phyloP scores from a whole-genome alignment of 2,888 invertebrate genomes.

The Proisotoma minuta region DNA sequence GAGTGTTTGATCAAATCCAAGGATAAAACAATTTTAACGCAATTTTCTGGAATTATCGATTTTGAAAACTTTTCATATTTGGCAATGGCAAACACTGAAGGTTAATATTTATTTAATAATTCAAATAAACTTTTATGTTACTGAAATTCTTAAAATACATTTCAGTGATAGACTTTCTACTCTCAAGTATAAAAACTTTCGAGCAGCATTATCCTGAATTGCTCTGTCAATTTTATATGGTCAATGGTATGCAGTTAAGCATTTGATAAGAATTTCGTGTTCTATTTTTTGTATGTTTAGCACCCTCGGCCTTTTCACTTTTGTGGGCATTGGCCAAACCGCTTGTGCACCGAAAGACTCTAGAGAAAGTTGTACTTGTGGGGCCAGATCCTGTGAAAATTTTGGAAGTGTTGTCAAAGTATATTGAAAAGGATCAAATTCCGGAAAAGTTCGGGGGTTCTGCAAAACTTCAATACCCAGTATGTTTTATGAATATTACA shows the following conservation, averaged over 20 bases:
- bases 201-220: not conserved
- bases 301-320: not conserved
- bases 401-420: not conserved
- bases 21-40: not conserved
- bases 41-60: not conserved
- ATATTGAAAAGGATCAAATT: not conserved
- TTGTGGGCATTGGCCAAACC: not conserved
- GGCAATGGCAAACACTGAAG: not conserved
- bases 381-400: not conserved
- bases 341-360: not conserved
- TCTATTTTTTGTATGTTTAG: too few relatives aligned
- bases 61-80: not conserved
- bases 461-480: not conserved
- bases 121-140: not conserved
- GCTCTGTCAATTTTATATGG: not conserved
- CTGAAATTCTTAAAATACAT: not conserved
- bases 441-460: not conserved
- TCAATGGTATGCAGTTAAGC: not conserved
- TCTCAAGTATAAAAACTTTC: not conserved
- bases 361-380: not conserved
- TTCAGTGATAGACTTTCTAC: not conserved
- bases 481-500: not conserved
- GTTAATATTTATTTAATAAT: not conserved
- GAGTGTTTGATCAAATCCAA: too few relatives aligned
- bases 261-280: too few relatives aligned